Conservation (phyloP, 2,888 invertebrate genomes). For the Tiliacea aurago region DNA sequence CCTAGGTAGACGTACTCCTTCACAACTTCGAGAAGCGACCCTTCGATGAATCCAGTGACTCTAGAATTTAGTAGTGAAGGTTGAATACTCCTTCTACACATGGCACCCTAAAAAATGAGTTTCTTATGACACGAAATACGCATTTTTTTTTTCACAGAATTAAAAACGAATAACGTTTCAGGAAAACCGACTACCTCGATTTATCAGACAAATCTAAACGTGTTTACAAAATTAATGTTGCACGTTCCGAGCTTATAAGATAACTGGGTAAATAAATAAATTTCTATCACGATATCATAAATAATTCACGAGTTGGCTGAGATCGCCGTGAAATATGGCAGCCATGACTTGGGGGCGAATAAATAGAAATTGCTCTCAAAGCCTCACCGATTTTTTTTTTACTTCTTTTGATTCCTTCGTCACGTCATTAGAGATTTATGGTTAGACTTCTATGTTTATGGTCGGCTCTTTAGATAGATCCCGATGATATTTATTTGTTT, state of each 20-base stretch:
- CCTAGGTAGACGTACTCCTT: too few species aligned
- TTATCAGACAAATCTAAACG: background rate
- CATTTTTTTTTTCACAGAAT: background rate
- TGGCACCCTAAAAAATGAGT: too few species aligned
- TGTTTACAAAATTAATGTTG: conserved; percentile 36
- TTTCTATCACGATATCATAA: conserved; percentile 82
- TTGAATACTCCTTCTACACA: too few species aligned
- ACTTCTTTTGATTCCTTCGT: conserved; percentile 61
- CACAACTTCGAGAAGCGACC: too few species aligned
- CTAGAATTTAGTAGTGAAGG: too few species aligned
- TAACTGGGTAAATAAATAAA: conserved; percentile 68
- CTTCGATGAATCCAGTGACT: too few species aligned
- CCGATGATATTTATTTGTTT: conserved; percentile 70
- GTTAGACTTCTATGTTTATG: conserved; percentile 62
- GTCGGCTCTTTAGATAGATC: conserved; percentile 55
- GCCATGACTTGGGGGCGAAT: conserved; percentile 75
- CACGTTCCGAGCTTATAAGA: conserved; percentile 28
- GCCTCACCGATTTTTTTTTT: conserved; percentile 61
- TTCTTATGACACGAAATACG: too few species aligned
- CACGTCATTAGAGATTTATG: conserved; percentile 77
- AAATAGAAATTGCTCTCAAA: conserved; percentile 74
- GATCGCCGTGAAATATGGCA: conserved; percentile 83
- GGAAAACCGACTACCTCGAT: background rate
- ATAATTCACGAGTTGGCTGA: conserved; percentile 84
- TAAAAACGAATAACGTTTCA: background rate